phyloP scores from a whole-genome alignment of 2,888 invertebrate species.

The Palloptera scutellata region DNA sequence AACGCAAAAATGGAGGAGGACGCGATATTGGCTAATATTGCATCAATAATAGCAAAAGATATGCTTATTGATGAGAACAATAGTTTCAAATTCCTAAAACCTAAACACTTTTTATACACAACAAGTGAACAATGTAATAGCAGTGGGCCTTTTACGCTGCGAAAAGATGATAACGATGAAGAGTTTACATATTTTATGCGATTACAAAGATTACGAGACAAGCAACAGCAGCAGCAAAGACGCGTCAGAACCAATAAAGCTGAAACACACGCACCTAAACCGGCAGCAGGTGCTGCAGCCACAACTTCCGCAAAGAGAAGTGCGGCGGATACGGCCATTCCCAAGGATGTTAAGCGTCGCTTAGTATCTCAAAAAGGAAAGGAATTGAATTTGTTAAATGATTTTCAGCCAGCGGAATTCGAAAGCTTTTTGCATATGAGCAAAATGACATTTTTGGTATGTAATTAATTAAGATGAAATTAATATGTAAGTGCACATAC shows the following conservation, averaged over 20 bases:
- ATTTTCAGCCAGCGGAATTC: slow-evolving; percentile 51
- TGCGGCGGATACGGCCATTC: no score
- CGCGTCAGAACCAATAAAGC: not conserved
- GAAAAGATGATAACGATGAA: slow-evolving; percentile 52
- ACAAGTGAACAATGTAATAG: no score
- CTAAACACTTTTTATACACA: not conserved
- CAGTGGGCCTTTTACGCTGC: slow-evolving; percentile 39
- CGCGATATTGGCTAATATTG: slow-evolving; percentile 58
- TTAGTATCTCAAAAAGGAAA: slow-evolving; percentile 38
- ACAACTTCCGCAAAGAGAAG: not conserved
- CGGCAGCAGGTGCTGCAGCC: not conserved
- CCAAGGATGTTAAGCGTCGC: not conserved
- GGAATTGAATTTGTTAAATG: slow-evolving; percentile 56
- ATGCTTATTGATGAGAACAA: slow-evolving; percentile 52
- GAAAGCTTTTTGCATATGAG: slow-evolving; percentile 56
- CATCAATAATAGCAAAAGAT: slow-evolving; percentile 60
- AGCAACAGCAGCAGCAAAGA: slow-evolving; percentile 20
- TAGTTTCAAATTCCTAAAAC: slow-evolving; percentile 31
- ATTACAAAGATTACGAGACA: slow-evolving; percentile 38
- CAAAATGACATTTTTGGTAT: slow-evolving; percentile 56
- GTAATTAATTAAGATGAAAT: slow-evolving; percentile 16
- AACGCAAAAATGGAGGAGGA: slow-evolving; percentile 59
- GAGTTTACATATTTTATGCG: slow-evolving; percentile 43
- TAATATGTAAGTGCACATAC: not conserved
- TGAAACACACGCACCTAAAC: not conserved